phyloP scores from a whole-genome alignment of 2,888 invertebrate species.

The Calliopum simillimum region DNA sequence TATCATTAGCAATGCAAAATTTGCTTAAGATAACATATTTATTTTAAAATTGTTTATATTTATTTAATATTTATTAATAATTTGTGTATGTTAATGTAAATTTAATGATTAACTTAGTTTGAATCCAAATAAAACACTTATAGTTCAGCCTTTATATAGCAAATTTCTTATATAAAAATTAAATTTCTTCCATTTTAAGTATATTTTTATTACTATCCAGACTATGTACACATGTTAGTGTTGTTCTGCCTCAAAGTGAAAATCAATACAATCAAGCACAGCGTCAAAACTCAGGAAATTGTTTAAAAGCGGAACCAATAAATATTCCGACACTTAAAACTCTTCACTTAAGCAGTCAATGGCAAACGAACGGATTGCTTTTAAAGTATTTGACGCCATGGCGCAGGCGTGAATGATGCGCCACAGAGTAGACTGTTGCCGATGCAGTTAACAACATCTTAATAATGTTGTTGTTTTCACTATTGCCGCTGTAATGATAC shows the following conservation, averaged over 20 bases:
- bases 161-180: too few species aligned
- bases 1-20: too few species aligned
- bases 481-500: background rate
- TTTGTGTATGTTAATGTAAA: too few species aligned
- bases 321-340: too few species aligned
- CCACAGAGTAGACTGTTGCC: background rate
- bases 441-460: background rate
- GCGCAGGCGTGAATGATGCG: constrained; percentile 15
- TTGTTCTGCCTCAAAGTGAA: constrained; percentile 48
- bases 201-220: too few species aligned
- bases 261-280: constrained; percentile 57
- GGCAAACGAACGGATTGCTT: too few species aligned
- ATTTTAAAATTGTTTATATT: too few species aligned
- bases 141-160: background rate
- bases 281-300: constrained; percentile 20
- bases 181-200: too few species aligned
- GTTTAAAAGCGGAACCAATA: background rate
- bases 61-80: constrained; percentile 3
- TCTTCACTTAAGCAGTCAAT: too few species aligned
- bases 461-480: background rate
- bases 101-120: background rate
- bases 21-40: too few species aligned
- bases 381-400: background rate
- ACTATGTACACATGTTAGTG: too few species aligned
- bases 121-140: background rate